Evolutionary conservation across 2,113 vertebrate genomes (phyloP).

Genomic region (Phalacrocorax carbo): DNA sequence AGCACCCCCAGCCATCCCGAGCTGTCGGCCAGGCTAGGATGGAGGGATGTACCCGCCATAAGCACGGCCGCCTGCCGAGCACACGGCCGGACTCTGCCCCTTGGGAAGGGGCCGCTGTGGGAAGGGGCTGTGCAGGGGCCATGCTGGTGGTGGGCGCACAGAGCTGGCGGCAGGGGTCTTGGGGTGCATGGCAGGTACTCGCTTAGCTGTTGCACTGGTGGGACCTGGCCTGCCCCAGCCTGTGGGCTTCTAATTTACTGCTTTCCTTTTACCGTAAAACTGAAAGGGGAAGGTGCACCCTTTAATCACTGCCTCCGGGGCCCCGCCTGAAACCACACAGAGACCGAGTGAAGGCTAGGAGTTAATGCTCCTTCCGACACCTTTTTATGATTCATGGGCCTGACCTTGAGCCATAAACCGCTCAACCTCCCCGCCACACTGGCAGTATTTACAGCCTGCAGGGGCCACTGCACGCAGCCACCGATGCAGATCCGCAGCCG

Average conservation of each 20-base stretch:
- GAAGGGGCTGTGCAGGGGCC: neutral
- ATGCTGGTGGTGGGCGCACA: fast-evolving
- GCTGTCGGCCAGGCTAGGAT: neutral
- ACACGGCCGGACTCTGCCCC: fast-evolving
- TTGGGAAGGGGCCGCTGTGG: neutral
- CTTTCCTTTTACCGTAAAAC: constrained; percentile 76
- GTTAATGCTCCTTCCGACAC: constrained; percentile 78
- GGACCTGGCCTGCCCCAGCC: constrained; percentile 57
- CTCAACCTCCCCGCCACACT: constrained; percentile 67
- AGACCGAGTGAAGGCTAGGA: constrained; percentile 60
- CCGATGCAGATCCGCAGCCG: neutral
- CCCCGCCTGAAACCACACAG: constrained; percentile 73
- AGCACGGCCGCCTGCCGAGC: fast-evolving
- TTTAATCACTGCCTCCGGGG: constrained; percentile 72
- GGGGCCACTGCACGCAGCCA: constrained; percentile 52
- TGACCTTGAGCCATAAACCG: constrained; percentile 81
- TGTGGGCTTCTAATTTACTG: constrained; percentile 71
- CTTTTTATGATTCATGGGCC: constrained; percentile 81
- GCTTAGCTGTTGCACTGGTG: neutral
- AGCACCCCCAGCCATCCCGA: fast-evolving
- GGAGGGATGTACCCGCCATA: neutral
- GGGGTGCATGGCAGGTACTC: neutral
- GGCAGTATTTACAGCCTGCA: constrained; percentile 77
- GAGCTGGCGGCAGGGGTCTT: fast-evolving
- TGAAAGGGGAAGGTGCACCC: constrained; percentile 71